Evolutionary conservation across 2,888 invertebrate genomes (phyloP), one percentile per base, ranked within the genome.

Genomic region (Plagiodera versicolora): DNA sequence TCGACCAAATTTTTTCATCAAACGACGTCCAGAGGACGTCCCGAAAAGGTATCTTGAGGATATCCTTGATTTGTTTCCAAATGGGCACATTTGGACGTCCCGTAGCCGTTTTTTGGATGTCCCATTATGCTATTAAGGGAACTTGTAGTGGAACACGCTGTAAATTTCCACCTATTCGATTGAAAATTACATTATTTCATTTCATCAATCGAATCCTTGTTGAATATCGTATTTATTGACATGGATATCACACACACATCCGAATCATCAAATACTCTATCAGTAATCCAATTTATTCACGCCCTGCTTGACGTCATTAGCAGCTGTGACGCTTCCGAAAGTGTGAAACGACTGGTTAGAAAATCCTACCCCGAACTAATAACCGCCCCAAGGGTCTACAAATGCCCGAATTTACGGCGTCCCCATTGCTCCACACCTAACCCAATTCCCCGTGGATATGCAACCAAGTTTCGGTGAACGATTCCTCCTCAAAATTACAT

Each of bases 401-500:
- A 53, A 53, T 44, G 44, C 53, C 28, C 3, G 53, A 53, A 53
- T 53, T 53, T 53, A 53, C 44, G 53, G 24, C 44, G 11, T 44
- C 39, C 24, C 20, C n/a, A n/a, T 19, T 53, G 44, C 44, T 14
- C 53, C 39, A 20, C n/a, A n/a, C 53, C 53, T 17, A 45, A 24
- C 53, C 24, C 14, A 39, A 39, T 39, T 50, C 45, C 49, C 32
- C 20, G 39, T 44, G 39, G 56, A 60, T 60, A 60, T 60, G 56
- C 60, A 60, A 30, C 46, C 39, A 51, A 28, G 49, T 59, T 54
- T 35, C 35, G 11, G 51, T 45, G 60, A 60, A 56, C 60, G 56
- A 51, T 56, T 60, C 56, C 60, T 56, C 56, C 44, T 47, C 56
- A 56, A 56, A 60, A 60, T 60, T 60, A 56, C 60, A 56, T 56